A percentile compares a stretch with the other conserved stretches of the same genome.
Evolutionary conservation across 2,113 vertebrate species (phyloP).

Genomic region (Edolisoma coerulescens): DNA sequence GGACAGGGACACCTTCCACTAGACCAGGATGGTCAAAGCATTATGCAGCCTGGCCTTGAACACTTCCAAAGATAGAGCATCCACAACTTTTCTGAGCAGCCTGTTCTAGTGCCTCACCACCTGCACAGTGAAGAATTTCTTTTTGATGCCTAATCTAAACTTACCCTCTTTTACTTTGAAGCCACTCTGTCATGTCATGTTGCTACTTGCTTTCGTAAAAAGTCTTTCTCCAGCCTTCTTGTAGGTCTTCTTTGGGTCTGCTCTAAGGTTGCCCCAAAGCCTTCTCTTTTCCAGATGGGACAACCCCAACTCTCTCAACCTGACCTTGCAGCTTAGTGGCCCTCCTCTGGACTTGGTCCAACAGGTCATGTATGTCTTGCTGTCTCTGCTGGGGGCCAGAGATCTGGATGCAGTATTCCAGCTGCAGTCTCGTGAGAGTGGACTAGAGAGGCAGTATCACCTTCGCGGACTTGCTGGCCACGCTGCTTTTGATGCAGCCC

Average conservation of each 20-base stretch:
- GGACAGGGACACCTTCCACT: background rate
- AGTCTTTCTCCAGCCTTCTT: background rate
- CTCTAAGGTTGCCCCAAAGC: background rate
- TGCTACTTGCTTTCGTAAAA: background rate
- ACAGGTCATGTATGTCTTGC: background rate
- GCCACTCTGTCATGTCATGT: background rate
- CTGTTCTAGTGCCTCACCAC: background rate
- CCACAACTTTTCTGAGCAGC: background rate
- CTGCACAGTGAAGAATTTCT: background rate
- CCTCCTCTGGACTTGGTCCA: background rate
- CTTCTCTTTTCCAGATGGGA: background rate
- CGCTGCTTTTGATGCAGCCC: background rate
- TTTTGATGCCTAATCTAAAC: background rate
- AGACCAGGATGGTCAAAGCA: background rate
- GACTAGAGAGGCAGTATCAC: background rate
- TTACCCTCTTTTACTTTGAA: background rate
- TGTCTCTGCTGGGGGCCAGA: background rate
- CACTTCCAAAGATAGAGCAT: background rate
- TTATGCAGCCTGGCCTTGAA: background rate
- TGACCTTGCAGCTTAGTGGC: background rate
- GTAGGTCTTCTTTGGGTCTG: background rate
- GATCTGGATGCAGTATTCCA: background rate
- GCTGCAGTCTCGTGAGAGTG: accelerated
- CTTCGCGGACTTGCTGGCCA: background rate
- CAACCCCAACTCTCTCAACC: too few relatives aligned